Evolutionary conservation across 1,140 invertebrate genomes (phyloP).

Genomic region (Drosophila tropicalis): DNA sequence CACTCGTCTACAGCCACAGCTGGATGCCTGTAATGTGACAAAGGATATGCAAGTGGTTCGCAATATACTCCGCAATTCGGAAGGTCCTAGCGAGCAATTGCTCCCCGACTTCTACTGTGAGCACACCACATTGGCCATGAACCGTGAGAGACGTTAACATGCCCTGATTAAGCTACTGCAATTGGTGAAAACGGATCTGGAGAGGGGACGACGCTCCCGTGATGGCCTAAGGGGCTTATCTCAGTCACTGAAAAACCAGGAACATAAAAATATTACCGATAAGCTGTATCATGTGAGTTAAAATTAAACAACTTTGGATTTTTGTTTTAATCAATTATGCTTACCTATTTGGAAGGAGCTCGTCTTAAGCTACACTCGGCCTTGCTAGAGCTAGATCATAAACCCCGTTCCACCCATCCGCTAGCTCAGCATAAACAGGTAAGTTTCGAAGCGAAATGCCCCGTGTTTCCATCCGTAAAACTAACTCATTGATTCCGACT

Average conservation of each 20-base stretch:
- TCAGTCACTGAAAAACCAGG: constrained; percentile 94
- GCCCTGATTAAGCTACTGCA: constrained; percentile 92
- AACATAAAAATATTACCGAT: constrained; percentile 95
- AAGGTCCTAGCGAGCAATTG: constrained; percentile 89
- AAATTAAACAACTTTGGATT: background rate
- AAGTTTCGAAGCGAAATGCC: background rate
- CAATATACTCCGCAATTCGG: constrained; percentile 81
- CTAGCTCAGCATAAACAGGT: constrained; percentile 90
- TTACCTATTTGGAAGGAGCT: constrained; percentile 95
- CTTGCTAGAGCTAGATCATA: constrained; percentile 91
- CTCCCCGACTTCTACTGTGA: constrained; percentile 97
- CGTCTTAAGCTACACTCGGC: constrained; percentile 93
- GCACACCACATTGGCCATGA: constrained; percentile 96
- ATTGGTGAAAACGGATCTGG: constrained; percentile 92
- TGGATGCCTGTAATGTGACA: constrained; percentile 78
- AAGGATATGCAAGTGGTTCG: constrained; percentile 82
- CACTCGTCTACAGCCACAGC: constrained; percentile 62
- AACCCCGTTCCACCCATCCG: constrained; percentile 90
- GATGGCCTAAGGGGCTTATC: constrained; percentile 95
- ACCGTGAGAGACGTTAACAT: constrained; percentile 93
- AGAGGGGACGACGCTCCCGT: constrained; percentile 92
- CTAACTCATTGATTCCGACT: background rate
- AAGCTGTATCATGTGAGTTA: constrained; percentile 92
- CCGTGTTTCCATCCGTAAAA: background rate
- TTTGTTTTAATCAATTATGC: constrained; percentile 84